Evolutionary conservation across 2,797 vertebrate species (phyloP), one percentile per base, ranked within the genome.

Genomic region (Zonotrichia albicollis): DNA sequence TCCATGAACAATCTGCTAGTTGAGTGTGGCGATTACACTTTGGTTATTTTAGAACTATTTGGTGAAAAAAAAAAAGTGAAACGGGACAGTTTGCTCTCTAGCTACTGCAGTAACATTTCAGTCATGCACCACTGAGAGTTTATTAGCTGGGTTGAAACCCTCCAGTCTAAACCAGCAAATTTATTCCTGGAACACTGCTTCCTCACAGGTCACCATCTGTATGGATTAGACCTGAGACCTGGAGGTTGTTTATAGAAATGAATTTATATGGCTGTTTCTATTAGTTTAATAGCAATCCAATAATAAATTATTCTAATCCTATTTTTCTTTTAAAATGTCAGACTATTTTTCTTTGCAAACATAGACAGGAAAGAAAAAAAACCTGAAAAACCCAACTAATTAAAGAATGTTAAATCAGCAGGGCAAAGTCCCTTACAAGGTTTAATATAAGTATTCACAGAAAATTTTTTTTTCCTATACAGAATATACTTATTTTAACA

Each of bases 41-140:
- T 6, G n/a, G 46, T 87, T 92, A 89, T 94, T 95, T 83, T 77
- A 93, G 61, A 83, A 80, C 40, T 85, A 70, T 48, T 60, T 50
- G 26, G 61, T 72, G 67, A 51, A 74, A 94, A 71, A 71, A 71
- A 73, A 72, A 36, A 5, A 67, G 34, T 29, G 25, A 4, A 38
- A 30, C 14, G 30, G 74, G 57, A 38, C 50, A 87, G 43, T 87
- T 90, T 91, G 36, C 46, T 85, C 50, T 74, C n/a, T 43, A 77
- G 57, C 57, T 82, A 54, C 72, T 40, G 46, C 16, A 32, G 66
- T 42, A 73, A 55, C 46, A 21, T 85, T 83, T 81, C 72, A 80
- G 75, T 42, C 53, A 58, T 38, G 21, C 16, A 6, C 45, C 80
- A 55, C 42, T n/a, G 27, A 70, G 70, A 73, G 34, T 91, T 95